These are phyloP conservation scores for Philonicus albiceps DNA, from an alignment of 2,888 invertebrate genomes.

Conservation along the genomic window DNA sequence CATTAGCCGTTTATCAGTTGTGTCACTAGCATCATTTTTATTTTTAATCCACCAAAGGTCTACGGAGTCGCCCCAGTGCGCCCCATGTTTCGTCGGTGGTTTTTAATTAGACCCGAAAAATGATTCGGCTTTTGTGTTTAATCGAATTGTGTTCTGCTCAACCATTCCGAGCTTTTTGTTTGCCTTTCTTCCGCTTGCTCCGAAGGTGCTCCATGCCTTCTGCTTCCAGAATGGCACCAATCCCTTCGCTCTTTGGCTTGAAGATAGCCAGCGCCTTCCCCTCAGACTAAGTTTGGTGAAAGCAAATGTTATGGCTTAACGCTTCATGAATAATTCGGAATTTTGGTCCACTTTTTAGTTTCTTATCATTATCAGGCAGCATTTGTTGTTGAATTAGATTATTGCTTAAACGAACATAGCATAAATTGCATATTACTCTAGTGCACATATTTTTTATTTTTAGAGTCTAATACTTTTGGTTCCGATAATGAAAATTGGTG, in stretches of 20 bases:
- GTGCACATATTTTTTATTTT: too few species aligned
- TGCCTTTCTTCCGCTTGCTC: not conserved
- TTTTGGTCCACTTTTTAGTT: not conserved
- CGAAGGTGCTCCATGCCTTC: not conserved
- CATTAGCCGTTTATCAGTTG: not conserved
- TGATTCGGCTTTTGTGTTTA: not conserved
- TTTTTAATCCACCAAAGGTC: slow-evolving; percentile 6
- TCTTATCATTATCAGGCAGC: not conserved
- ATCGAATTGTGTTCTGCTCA: not conserved
- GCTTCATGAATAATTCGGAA: not conserved
- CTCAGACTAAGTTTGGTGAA: not conserved
- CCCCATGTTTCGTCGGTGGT: not conserved
- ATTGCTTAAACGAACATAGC: not conserved
- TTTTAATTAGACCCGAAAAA: not conserved
- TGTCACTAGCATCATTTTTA: slow-evolving; percentile 19
- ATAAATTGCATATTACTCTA: too few species aligned
- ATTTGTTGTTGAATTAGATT: not conserved
- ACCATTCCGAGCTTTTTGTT: not conserved
- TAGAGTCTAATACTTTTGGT: too few species aligned
- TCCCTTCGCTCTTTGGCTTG: not conserved
- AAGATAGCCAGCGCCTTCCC: not conserved
- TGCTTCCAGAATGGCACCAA: not conserved
- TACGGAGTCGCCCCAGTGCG: not conserved
- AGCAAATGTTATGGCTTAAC: not conserved
- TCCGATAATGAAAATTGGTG: too few species aligned